These are phyloP conservation scores for Catalaphyllia jardinei DNA, from an alignment of 64 coral and sea anemone species.

Conservation along the genomic window DNA sequence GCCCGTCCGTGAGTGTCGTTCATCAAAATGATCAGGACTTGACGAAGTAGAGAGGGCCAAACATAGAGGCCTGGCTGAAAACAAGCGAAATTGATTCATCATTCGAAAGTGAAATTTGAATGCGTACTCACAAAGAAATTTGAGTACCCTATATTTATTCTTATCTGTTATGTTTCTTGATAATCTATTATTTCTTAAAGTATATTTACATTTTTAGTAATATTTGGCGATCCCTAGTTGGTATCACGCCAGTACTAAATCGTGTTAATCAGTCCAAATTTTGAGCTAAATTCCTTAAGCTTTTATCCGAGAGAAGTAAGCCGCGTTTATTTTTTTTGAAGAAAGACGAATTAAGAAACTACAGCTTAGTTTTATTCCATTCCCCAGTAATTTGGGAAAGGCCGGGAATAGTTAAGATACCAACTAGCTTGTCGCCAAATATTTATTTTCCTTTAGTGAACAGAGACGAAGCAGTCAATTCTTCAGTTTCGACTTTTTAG, in stretches of 20 bases:
- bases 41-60: slow-evolving; percentile 15
- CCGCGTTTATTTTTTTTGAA: not conserved
- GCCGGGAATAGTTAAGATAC: not conserved
- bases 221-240: not conserved
- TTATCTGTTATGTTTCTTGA: slow-evolving; percentile 18
- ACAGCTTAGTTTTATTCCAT: not conserved
- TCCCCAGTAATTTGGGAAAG: no score
- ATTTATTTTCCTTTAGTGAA: not conserved
- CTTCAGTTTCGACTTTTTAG: slow-evolving; percentile 6
- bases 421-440: not conserved
- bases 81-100: slow-evolving; percentile 34
- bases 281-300: no score
- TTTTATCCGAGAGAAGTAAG: no score
- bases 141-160: slow-evolving; percentile 54
- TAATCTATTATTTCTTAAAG: slow-evolving; percentile 41
- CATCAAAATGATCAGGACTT: slow-evolving; percentile 33
- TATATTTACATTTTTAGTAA: slow-evolving; percentile 22
- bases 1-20: no score
- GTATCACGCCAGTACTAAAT: not conserved
- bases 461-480: not conserved
- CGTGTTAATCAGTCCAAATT: not conserved
- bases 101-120: slow-evolving; percentile 48
- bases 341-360: no score
- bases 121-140: slow-evolving; percentile 50
- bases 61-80: slow-evolving; percentile 17